Conservation (phyloP, 1,140 invertebrate species). For the Ctenoplectra terminalis region DNA sequence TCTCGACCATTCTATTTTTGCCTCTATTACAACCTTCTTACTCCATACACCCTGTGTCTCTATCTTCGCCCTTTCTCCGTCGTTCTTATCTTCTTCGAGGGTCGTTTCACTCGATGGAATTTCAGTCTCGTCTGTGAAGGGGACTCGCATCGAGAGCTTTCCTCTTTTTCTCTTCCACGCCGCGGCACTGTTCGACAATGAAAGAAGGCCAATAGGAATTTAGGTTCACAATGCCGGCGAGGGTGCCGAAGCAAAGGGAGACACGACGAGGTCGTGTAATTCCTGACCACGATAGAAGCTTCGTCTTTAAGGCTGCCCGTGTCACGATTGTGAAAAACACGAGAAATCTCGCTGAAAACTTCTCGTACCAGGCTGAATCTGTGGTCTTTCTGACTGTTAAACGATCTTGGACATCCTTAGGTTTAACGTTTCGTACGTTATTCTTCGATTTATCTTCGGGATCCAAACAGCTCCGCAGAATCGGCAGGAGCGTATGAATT, state of each 20-base stretch:
- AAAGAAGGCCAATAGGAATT: slow-evolving; percentile 49
- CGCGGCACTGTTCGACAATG: slow-evolving; percentile 16
- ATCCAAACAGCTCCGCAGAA: too few relatives aligned
- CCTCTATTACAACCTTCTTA: neutral
- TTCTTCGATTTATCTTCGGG: neutral
- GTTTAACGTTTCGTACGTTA: too few relatives aligned
- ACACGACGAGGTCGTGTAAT: neutral
- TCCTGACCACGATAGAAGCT: neutral
- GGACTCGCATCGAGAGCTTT: slow-evolving; percentile 26
- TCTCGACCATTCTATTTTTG: slow-evolving; percentile 21
- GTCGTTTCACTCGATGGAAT: slow-evolving; percentile 60
- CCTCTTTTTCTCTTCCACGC: slow-evolving; percentile 31
- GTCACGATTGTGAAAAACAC: neutral
- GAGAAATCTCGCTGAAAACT: neutral
- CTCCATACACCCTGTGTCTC: neutral
- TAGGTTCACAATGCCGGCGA: slow-evolving; percentile 36
- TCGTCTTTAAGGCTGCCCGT: neutral
- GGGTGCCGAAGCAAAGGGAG: neutral
- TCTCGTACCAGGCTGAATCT: neutral
- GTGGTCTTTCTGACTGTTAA: too few relatives aligned
- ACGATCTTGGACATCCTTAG: too few relatives aligned
- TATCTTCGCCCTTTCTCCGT: too few relatives aligned
- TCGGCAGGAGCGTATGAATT: neutral
- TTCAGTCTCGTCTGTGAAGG: slow-evolving; percentile 47
- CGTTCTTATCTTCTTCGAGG: slow-evolving; percentile 52